Evolutionary conservation across 1,140 invertebrate species (phyloP).

Genomic region (Drosophila ironensis): DNA sequence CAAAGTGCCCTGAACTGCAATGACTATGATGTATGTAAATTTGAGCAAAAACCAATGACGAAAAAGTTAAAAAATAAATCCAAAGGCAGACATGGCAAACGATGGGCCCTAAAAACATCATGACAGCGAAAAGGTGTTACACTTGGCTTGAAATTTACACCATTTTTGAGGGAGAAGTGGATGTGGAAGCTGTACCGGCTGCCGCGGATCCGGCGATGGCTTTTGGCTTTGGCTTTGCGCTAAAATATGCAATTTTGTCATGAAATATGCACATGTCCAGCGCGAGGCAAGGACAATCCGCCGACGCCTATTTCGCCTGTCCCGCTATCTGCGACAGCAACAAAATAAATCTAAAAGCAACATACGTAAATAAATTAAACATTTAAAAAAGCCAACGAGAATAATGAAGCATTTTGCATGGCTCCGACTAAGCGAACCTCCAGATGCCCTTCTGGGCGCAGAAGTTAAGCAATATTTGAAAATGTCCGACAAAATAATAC

Average conservation of each 20-base stretch:
- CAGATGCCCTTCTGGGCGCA: constrained; percentile 17
- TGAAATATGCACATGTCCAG: constrained; percentile 73
- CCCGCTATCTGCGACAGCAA: constrained; percentile 26
- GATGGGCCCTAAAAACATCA: constrained; percentile 42
- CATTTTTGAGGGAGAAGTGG: constrained; percentile 9
- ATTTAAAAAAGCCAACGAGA: constrained; percentile 43
- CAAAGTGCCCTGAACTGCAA: constrained; percentile 27
- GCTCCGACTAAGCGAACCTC: neutral
- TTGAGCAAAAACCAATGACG: constrained; percentile 17
- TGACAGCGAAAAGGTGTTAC: constrained; percentile 73
- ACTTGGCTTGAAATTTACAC: constrained; percentile 66
- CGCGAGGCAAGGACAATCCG: constrained; percentile 49
- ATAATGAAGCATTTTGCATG: constrained; percentile 33
- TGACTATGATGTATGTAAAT: constrained; percentile 56
- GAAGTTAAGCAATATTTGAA: too few species aligned
- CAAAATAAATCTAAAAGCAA: constrained; percentile 51
- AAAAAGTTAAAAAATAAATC: constrained; percentile 9
- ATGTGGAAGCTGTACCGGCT: neutral
- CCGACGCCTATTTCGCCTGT: constrained; percentile 1
- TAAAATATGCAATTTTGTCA: constrained; percentile 75
- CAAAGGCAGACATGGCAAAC: constrained; percentile 23
- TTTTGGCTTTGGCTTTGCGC: constrained; percentile 50
- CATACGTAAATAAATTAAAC: constrained; percentile 69
- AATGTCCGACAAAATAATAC: too few species aligned
- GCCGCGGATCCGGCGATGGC: constrained; percentile 26